Conservation (phyloP, 2,797 vertebrate species). For the Hippopotamyrus pictus region DNA sequence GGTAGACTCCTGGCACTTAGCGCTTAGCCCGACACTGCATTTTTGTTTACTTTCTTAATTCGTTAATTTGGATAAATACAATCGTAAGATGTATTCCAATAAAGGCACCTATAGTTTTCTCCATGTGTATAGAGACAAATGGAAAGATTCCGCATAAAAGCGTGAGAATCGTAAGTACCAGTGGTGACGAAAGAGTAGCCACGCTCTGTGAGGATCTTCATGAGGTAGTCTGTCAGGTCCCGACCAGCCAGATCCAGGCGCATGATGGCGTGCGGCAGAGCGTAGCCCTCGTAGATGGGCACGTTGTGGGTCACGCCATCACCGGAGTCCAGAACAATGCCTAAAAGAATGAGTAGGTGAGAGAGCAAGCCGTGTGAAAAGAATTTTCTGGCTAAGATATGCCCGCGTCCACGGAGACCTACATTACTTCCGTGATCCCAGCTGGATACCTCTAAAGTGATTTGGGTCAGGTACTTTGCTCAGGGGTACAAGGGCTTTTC, state of each 20-base stretch:
- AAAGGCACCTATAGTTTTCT: background rate
- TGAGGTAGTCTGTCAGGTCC: constrained; percentile 64
- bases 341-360: constrained; percentile 27
- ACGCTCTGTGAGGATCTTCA: constrained; percentile 64
- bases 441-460: background rate
- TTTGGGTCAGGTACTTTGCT: constrained; percentile 5
- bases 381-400: background rate
- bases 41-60: background rate
- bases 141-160: background rate
- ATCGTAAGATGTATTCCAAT: background rate
- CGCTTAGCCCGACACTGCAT: background rate
- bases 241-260: constrained; percentile 58
- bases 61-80: background rate
- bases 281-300: constrained; percentile 61
- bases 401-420: background rate
- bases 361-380: background rate
- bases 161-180: constrained; percentile 32
- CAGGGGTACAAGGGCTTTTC: background rate
- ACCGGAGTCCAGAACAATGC: constrained; percentile 63
- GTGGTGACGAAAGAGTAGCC: constrained; percentile 65
- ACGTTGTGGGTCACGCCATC: constrained; percentile 64
- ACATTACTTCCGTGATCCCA: background rate
- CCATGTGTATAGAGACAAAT: background rate
- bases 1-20: background rate
- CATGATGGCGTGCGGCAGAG: constrained; percentile 64